A percentile compares a stretch with the other conserved stretches of the same genome.
These are phyloP conservation scores for Nemotelus pantherinus DNA, from an alignment of 2,888 invertebrate genomes.

Conservation along the genomic window DNA sequence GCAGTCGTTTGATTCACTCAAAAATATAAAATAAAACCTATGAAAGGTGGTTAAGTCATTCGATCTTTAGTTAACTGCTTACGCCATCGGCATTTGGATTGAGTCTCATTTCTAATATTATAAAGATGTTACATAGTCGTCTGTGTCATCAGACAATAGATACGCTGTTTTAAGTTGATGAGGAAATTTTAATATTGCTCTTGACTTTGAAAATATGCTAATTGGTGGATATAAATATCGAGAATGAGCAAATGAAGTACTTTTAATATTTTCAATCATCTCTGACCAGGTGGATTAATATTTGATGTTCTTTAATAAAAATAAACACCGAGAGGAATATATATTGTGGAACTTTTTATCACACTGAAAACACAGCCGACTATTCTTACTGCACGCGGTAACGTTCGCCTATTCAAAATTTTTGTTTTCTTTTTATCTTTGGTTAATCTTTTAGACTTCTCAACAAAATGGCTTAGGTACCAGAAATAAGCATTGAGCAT, in stretches of 20 bases:
- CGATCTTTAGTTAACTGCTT: conserved; percentile 4
- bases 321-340: too few relatives aligned
- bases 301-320: too few relatives aligned
- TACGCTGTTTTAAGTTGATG: not conserved
- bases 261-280: not conserved
- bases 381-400: too few relatives aligned
- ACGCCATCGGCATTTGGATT: conserved; percentile 5
- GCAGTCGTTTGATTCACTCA: too few relatives aligned
- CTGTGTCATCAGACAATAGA: not conserved
- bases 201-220: conserved; percentile 24
- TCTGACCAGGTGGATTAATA: not conserved
- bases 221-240: not conserved
- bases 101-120: conserved; percentile 3
- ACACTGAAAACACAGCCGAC: too few relatives aligned
- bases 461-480: too few relatives aligned
- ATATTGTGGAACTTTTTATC: too few relatives aligned
- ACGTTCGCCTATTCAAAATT: too few relatives aligned
- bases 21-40: too few relatives aligned
- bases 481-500: too few relatives aligned
- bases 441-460: too few relatives aligned
- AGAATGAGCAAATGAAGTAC: not conserved
- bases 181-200: not conserved
- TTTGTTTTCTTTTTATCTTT: too few relatives aligned
- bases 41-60: not conserved
- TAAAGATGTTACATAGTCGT: not conserved